A percentile compares a stretch with the other conserved stretches of the same genome.
These are phyloP conservation scores for Leucania comma DNA, from an alignment of 2,888 invertebrate species.

Conservation along the genomic window DNA sequence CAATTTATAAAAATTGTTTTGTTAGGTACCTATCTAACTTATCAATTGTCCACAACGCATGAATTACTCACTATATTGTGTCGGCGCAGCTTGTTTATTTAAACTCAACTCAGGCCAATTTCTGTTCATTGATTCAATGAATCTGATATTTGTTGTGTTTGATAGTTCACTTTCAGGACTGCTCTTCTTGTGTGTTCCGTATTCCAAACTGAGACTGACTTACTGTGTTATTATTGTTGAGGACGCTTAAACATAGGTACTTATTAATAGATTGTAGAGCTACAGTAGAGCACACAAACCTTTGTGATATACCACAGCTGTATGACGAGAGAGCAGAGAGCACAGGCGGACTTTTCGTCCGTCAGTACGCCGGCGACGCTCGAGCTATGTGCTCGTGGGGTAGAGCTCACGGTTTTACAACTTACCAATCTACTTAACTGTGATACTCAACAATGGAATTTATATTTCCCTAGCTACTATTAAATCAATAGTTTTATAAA, in stretches of 20 bases:
- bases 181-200: constrained; percentile 4
- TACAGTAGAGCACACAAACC: constrained; percentile 35
- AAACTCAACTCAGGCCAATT: background rate
- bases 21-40: background rate
- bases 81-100: constrained; percentile 11
- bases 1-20: background rate
- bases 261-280: constrained; percentile 47
- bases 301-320: constrained; percentile 46
- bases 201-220: constrained; percentile 7
- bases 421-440: constrained; percentile 60
- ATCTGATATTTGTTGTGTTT: constrained; percentile 12
- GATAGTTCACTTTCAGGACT: background rate
- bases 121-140: constrained; percentile 27
- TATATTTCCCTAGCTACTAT: constrained; percentile 48
- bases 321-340: constrained; percentile 30
- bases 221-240: constrained; percentile 11
- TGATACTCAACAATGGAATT: constrained; percentile 61
- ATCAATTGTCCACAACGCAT: constrained; percentile 2
- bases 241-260: background rate
- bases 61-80: constrained; percentile 3
- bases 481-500: constrained; percentile 32
- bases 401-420: constrained; percentile 42
- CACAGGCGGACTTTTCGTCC: constrained; percentile 31
- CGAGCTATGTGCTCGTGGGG: constrained; percentile 61
- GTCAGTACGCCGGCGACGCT: constrained; percentile 72